A percentile compares a stretch with the other conserved stretches of the same genome.
phyloP scores from a whole-genome alignment of 2,888 invertebrate genomes.

The Ectobius pallidus region DNA sequence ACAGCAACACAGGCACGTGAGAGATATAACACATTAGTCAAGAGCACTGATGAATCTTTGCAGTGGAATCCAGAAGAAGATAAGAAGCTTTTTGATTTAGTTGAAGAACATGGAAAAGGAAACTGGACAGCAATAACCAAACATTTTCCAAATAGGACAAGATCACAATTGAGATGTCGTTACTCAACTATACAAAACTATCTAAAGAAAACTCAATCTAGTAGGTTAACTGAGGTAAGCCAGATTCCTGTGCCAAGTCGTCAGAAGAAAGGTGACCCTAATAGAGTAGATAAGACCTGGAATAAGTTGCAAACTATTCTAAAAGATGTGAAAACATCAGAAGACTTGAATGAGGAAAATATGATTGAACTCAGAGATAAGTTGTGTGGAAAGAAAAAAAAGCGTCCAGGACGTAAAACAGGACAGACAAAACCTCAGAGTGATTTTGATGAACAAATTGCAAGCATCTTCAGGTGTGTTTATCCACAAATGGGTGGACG shows the following conservation, averaged over 20 bases:
- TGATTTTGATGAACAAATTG: neutral
- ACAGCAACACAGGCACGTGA: constrained; percentile 65
- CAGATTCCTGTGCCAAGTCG: neutral
- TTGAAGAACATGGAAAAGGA: neutral
- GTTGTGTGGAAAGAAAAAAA: neutral
- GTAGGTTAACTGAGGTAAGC: no score
- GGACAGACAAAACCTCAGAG: neutral
- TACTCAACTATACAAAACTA: neutral
- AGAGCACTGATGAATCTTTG: constrained; percentile 29
- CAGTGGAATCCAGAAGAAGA: neutral
- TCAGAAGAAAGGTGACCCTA: neutral
- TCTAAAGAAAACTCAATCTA: no score
- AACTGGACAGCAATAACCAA: neutral
- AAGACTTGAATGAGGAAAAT: neutral
- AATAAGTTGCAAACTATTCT: neutral
- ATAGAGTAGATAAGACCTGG: neutral
- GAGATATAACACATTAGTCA: constrained; percentile 61
- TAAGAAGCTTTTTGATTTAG: neutral
- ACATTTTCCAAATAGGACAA: neutral
- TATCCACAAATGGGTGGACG: neutral
- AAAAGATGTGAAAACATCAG: neutral
- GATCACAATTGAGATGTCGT: neutral
- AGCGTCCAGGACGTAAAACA: neutral
- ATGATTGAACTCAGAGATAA: neutral
- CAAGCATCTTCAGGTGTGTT: neutral